These are phyloP conservation scores for Aurelia sp. DNA, from an alignment of 30 jellyfish, hydroid and myxozoan species.

Conservation along the genomic window DNA sequence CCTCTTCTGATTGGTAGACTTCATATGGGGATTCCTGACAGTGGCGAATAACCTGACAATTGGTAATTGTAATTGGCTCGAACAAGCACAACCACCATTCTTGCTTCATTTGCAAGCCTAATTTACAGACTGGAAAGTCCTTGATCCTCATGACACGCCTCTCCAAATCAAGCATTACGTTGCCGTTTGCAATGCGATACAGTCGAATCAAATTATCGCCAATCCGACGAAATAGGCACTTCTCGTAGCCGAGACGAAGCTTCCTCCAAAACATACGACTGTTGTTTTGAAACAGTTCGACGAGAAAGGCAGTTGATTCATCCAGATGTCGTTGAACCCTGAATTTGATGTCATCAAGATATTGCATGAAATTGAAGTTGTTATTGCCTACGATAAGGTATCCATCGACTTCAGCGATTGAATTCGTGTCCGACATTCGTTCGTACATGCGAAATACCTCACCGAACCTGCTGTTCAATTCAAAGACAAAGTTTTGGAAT, in stretches of 20 bases:
- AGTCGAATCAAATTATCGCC: conserved; percentile 67
- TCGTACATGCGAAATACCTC: conserved; percentile 73
- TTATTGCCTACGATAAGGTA: conserved; percentile 51
- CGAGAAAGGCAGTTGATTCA: conserved; percentile 21
- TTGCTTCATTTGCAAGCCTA: conserved; percentile 89
- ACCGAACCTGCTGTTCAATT: conserved; percentile 42
- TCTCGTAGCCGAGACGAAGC: conserved; percentile 87
- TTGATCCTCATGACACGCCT: conserved; percentile 59
- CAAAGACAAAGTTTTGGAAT: conserved; percentile 43
- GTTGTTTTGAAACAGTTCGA: conserved; percentile 46
- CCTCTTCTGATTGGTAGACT: neutral
- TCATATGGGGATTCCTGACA: neutral
- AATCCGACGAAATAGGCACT: conserved; percentile 68
- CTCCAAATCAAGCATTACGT: conserved; percentile 67
- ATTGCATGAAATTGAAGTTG: conserved; percentile 47
- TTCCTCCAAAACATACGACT: conserved; percentile 74
- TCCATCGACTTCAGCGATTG: conserved; percentile 65
- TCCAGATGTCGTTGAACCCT: conserved; percentile 63
- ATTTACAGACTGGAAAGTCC: conserved; percentile 68
- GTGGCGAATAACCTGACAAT: neutral
- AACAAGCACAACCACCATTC: conserved; percentile 97
- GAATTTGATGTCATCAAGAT: conserved; percentile 33
- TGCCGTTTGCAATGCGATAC: conserved; percentile 81
- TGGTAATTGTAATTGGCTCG: conserved; percentile 43
- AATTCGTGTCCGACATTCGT: conserved; percentile 16